Conservation (phyloP, 2,888 invertebrate species). For the Rapana venosa region DNA sequence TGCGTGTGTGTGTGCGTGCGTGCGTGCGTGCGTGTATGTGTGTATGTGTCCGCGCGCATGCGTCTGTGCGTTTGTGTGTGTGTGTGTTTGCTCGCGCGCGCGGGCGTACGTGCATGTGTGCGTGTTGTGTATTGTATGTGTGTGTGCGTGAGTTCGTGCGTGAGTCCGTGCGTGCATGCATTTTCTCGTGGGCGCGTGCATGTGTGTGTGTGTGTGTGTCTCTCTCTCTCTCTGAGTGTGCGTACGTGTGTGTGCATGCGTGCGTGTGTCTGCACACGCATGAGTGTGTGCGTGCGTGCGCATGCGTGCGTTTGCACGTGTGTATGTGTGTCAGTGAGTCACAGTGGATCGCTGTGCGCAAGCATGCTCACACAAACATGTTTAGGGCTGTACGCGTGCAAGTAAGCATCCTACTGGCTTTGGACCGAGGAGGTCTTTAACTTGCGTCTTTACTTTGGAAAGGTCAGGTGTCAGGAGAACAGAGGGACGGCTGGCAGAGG, state of each 20-base stretch:
- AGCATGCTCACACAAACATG: too few species aligned
- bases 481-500: too few species aligned
- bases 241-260: background rate
- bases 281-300: conserved; percentile 23
- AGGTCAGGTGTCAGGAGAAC: too few species aligned
- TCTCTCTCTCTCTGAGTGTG: background rate
- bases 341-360: too few species aligned
- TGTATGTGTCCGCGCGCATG: background rate
- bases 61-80: background rate
- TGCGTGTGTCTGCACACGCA: background rate
- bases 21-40: background rate
- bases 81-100: background rate
- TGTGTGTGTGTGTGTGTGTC: background rate
- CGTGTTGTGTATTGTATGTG: background rate
- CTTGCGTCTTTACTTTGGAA: too few species aligned
- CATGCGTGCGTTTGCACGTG: conserved; percentile 6
- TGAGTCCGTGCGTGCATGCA: conserved; percentile 25
- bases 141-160: conserved; percentile 27
- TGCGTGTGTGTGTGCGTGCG: background rate
- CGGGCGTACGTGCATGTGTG: background rate
- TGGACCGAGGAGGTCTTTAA: too few species aligned
- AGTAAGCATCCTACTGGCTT: too few species aligned
- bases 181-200: background rate
- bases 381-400: too few species aligned
- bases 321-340: conserved; percentile 12